Evolutionary conservation across 2,113 vertebrate genomes (phyloP), one percentile per base, ranked within the genome.

Genomic region (Bostrychus sinensis): DNA sequence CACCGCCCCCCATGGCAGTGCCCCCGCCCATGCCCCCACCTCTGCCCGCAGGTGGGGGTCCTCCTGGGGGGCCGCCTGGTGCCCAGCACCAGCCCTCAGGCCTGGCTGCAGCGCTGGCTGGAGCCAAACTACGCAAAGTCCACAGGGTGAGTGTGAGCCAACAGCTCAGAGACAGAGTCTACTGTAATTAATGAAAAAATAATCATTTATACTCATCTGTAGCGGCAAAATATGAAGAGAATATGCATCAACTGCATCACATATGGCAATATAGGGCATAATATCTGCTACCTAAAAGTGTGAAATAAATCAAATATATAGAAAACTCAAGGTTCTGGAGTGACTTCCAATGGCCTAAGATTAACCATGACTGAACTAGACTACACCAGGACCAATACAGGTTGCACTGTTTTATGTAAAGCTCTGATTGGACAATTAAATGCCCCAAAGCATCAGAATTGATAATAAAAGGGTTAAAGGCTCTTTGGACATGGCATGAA

Each of bases 71-170:
- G 16, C 86, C 89, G 1, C 95, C 94, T 0, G 95, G 95, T 36
- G 83, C 90, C 72, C 83, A 87, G 69, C 80, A 75, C n/a, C 87
- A 88, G 76, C 95, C 96, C 75, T 95, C 96, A 5, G 97, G 97
- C 71, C 92, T 99, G 42, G 97, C 97, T 1, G 96, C 96, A 0
- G 97, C 97, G 19, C 88, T 99, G 88, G 96, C 97, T 37, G 96
- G 96, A 86, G 97, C 97, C 89, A 99, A 99, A 92, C 92, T 99
- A 53, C 94, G 97, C 59, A 95, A 94, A 93, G 96, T 96, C 9
- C 95, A 95, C 43, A 89, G 96, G 93, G 97, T 98, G 89, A 94
- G 95, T 51, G 26, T 28, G 2, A 8, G 25, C 26, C 79, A 99
- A n/a, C n/a, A n/a, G n/a, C n/a, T n/a, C n/a, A n/a, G n/a, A n/a